Percentiles rank a stretch among this genome's conserved stretches.
Evolutionary conservation across 2,888 invertebrate genomes (phyloP).

Genomic region (Drosophila melanocephala): DNA sequence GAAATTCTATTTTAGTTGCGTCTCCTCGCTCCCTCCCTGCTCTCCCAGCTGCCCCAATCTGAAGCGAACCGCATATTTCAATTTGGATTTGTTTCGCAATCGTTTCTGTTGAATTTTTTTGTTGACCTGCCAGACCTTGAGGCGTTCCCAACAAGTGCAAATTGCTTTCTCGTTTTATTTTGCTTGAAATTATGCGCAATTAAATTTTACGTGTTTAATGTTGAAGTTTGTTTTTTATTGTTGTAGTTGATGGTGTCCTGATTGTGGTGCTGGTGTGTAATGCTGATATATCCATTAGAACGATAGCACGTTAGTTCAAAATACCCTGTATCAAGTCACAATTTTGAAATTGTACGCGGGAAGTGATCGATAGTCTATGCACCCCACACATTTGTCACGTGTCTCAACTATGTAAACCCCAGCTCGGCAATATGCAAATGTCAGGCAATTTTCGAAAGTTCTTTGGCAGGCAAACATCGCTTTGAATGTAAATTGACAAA

Average conservation of each 20-base stretch:
- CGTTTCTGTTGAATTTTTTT: constrained; percentile 4
- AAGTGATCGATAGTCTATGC: not conserved
- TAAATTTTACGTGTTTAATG: constrained; percentile 26
- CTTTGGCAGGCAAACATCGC: constrained; percentile 34
- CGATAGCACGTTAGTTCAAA: not conserved
- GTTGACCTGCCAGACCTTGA: constrained; percentile 44
- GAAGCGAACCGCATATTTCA: constrained; percentile 18
- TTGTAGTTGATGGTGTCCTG: not conserved
- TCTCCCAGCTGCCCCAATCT: constrained; percentile 6
- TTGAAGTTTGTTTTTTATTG: constrained; percentile 2
- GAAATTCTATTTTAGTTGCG: constrained; percentile 67
- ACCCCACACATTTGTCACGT: constrained; percentile 21
- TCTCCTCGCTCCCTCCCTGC: not conserved
- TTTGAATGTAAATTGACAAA: constrained; percentile 50
- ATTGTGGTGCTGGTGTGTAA: not conserved
- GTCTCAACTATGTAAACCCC: not conserved
- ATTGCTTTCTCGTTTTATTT: constrained; percentile 30
- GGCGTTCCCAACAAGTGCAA: constrained; percentile 37
- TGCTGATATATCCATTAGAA: not conserved
- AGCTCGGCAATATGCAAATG: constrained; percentile 57
- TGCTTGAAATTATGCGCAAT: constrained; percentile 31
- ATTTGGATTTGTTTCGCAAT: constrained; percentile 29
- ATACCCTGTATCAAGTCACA: not conserved
- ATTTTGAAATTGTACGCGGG: not conserved
- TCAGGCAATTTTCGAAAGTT: constrained; percentile 35